Base-by-base conservation (phyloP, 2,113 vertebrate genomes). In the Gadus chalcogrammus region DNA sequence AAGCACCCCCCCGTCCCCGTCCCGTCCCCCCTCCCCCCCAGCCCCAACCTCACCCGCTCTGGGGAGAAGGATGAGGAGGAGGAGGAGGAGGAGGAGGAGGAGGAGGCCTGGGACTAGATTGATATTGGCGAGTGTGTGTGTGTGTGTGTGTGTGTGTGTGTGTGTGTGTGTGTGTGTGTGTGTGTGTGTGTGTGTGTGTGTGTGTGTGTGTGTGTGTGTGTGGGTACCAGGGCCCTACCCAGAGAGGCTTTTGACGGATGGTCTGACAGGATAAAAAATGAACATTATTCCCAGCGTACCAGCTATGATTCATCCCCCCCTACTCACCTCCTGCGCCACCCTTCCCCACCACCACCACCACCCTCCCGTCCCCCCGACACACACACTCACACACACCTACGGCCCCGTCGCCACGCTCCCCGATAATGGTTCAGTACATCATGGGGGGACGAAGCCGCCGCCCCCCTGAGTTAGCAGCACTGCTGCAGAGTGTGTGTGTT, bases 251-350 rank as follows among this genome's bases (percentile, higher is more conserved):
- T 89, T 91, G 90, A 91, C 74, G 89, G 89, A 91, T 90, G 84
- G 87, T 87, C 82, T 88, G 85, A 83, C 89, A 70, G 79, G 85
- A 85, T 90, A 88, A 89, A 87, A 89, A 87, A 89, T 83, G 75
- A 86, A 89, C 86, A 86, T 88, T 89, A 88, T 89, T 84, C 85
- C 84, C 84, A 74, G 65, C 62, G 68, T 61, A 75, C 77, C 2
- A 70, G 84, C 76, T 69, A 79, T 88, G 89, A 91, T 88, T 90
- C 90, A 90, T 88, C 81, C 79, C 17, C 3, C 24, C 35, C 53
- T 2, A 24, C 24, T 24, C 24, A 24, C 24, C 24, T 24, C 24
- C 24, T 42, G 38, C 38, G 4, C 38, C 38, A 42, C 38, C 38
- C 38, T 42, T 42, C 38, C 5, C n/a, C n/a, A n/a, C 35, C 35